phyloP scores from a whole-genome alignment of 1,140 invertebrate genomes.

The Spodoptera frugiperda region DNA sequence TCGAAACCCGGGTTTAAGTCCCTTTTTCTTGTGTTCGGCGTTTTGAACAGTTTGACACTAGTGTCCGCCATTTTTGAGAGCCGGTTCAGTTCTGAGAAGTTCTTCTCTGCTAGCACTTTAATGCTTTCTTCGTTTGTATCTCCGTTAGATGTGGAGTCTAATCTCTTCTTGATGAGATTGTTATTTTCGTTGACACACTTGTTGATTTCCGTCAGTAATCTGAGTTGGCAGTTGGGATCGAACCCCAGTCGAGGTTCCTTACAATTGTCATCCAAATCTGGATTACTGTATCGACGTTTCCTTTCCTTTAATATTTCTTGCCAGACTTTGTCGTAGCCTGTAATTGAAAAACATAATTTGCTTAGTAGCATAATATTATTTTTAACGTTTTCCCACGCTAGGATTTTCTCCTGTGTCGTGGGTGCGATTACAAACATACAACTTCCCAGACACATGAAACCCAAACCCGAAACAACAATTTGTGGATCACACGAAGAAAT shows the following conservation, averaged over 20 bases:
- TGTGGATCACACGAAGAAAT: too few relatives aligned
- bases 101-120: slow-evolving; percentile 78
- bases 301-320: slow-evolving; percentile 76
- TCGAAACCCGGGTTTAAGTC: slow-evolving; percentile 77
- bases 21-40: slow-evolving; percentile 70
- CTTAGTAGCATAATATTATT: neutral
- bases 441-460: too few relatives aligned
- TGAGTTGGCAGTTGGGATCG: slow-evolving; percentile 70
- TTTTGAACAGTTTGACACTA: slow-evolving; percentile 80
- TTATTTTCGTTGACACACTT: slow-evolving; percentile 83
- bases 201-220: slow-evolving; percentile 81
- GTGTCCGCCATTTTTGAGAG: slow-evolving; percentile 83
- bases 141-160: slow-evolving; percentile 64
- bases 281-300: slow-evolving; percentile 64
- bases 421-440: too few relatives aligned
- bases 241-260: slow-evolving; percentile 56
- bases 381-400: too few relatives aligned
- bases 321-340: slow-evolving; percentile 80
- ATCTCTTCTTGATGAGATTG: slow-evolving; percentile 79
- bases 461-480: too few relatives aligned
- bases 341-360: slow-evolving; percentile 51
- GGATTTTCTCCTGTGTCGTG: too few relatives aligned
- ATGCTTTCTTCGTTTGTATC: slow-evolving; percentile 69
- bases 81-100: slow-evolving; percentile 79
- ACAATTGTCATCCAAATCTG: slow-evolving; percentile 37